Conservation (phyloP, 2,888 invertebrate species). For the Candidula unifasciata region DNA sequence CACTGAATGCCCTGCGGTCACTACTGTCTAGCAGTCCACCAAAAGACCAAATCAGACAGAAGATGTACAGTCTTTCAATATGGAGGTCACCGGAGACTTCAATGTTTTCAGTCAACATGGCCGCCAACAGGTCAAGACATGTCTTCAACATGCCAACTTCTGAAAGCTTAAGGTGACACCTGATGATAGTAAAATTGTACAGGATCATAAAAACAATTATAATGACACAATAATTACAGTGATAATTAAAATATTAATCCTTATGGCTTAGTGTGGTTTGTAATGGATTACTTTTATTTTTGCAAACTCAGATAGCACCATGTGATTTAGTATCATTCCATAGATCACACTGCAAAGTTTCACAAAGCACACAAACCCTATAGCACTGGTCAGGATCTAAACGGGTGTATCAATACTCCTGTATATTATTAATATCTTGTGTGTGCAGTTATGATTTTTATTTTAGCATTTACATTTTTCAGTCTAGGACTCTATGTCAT, state of each 20-base stretch:
- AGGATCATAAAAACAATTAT: not conserved
- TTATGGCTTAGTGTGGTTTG: not conserved
- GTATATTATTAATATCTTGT: no score
- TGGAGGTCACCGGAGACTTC: slow-evolving; percentile 78
- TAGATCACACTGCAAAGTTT: no score
- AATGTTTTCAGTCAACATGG: slow-evolving; percentile 78
- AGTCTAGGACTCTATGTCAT: no score
- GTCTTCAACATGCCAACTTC: slow-evolving; percentile 77
- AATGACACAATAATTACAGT: not conserved
- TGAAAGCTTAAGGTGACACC: slow-evolving; percentile 70
- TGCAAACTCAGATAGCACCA: not conserved
- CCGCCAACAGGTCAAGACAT: slow-evolving; percentile 75
- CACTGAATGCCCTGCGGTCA: slow-evolving; percentile 76
- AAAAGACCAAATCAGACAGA: slow-evolving; percentile 78
- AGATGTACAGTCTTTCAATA: slow-evolving; percentile 76
- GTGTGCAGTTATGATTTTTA: no score
- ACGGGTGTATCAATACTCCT: no score
- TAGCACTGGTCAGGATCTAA: no score
- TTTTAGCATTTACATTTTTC: no score
- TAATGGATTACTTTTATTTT: not conserved
- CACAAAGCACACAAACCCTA: no score
- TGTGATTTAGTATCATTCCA: no score
- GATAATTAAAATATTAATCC: not conserved
- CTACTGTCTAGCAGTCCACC: slow-evolving; percentile 74
- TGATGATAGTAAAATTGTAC: slow-evolving; percentile 56